A percentile compares a stretch with the other conserved stretches of the same genome.
These are phyloP conservation scores for Epicauta chinensis DNA, from an alignment of 1,140 invertebrate genomes.

Conservation along the genomic window DNA sequence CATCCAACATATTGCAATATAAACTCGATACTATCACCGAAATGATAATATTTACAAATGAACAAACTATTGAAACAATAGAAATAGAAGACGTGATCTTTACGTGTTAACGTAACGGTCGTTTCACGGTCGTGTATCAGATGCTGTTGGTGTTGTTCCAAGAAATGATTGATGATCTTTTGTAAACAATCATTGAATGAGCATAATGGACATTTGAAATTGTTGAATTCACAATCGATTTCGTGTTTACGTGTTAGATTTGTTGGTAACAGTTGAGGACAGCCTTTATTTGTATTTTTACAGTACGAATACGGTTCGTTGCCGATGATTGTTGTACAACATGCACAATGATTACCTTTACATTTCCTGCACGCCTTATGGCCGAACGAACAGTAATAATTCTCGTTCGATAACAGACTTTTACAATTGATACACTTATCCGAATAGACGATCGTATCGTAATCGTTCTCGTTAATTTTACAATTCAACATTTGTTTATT, in stretches of 20 bases:
- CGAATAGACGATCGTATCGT: no score
- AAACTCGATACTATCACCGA: conserved; percentile 17
- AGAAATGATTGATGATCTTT: conserved; percentile 13
- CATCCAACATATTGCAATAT: conserved; percentile 22
- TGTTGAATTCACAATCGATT: conserved; percentile 26
- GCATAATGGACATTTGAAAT: conserved; percentile 22
- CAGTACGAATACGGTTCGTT: conserved; percentile 19
- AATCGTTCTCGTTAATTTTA: not conserved
- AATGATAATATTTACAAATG: conserved; percentile 21
- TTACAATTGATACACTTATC: conserved; percentile 18
- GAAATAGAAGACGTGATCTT: conserved; percentile 18
- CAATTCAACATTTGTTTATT: not conserved
- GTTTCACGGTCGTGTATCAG: conserved; percentile 11
- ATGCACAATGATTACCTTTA: conserved; percentile 17
- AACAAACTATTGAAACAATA: conserved; percentile 23
- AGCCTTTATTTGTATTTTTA: conserved; percentile 26
- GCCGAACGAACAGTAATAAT: conserved; percentile 22
- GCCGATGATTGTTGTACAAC: conserved; percentile 19
- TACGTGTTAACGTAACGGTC: conserved; percentile 6
- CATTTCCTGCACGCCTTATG: conserved; percentile 25
- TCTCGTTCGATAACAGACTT: conserved; percentile 4
- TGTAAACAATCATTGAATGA: conserved; percentile 1
- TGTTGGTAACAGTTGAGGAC: conserved; percentile 13
- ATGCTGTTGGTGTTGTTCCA: conserved; percentile 12
- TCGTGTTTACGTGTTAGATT: conserved; percentile 7